phyloP scores from a whole-genome alignment of 2,797 vertebrate genomes.

The Eulemur albifrons region DNA sequence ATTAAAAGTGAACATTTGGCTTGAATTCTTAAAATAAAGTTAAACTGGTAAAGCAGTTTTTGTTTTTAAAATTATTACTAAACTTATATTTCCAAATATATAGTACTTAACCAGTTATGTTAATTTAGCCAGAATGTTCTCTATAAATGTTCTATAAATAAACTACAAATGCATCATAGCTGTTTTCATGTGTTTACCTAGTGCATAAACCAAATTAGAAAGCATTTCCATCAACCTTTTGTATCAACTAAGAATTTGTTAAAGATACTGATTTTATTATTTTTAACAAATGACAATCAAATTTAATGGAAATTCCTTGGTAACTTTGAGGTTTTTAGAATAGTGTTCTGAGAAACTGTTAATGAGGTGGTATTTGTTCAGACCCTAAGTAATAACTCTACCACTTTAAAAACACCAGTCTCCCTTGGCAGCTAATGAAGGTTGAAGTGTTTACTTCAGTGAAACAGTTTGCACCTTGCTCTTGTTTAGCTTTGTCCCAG shows the following conservation, averaged over 20 bases:
- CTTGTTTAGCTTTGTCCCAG: not conserved
- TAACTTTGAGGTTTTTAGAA: not conserved
- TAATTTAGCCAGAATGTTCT: not conserved
- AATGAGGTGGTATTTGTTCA: not conserved
- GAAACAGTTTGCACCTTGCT: not conserved
- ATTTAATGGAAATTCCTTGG: not conserved
- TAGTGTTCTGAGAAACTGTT: not conserved
- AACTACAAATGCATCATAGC: not conserved
- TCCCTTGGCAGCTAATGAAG: not conserved
- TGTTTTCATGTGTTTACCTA: not conserved
- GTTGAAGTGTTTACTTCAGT: not conserved
- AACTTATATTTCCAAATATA: not conserved
- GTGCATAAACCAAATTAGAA: not conserved
- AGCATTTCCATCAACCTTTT: not conserved
- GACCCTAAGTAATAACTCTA: not conserved
- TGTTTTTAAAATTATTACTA: not conserved
- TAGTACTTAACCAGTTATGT: not conserved
- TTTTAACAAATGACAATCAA: not conserved
- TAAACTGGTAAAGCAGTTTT: not conserved
- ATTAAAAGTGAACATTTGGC: conserved; percentile 5
- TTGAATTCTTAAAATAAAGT: not conserved
- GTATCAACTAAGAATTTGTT: not conserved
- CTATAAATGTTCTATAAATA: not conserved
- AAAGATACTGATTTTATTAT: not conserved
- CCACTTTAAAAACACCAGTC: not conserved